Evolutionary conservation across 2,797 vertebrate genomes (phyloP).

Genomic region (Silurus lanzhouensis): DNA sequence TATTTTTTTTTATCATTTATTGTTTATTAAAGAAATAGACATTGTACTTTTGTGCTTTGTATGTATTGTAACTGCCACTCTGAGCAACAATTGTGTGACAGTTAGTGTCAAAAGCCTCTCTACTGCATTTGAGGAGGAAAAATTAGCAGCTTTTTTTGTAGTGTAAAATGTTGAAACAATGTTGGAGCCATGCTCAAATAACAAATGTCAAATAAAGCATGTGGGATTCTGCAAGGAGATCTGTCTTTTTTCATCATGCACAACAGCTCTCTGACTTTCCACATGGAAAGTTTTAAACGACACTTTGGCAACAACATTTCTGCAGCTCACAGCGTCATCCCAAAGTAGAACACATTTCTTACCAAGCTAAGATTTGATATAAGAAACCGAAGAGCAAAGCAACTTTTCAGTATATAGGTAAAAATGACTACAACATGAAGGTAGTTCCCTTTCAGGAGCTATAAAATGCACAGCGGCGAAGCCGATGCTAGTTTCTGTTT

Average conservation of each 20-base stretch:
- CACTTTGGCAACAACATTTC: not conserved
- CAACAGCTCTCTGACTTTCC: not conserved
- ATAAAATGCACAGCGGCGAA: not conserved
- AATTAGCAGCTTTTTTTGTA: conserved; percentile 4
- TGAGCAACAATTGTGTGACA: not conserved
- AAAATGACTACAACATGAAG: not conserved
- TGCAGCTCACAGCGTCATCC: not conserved
- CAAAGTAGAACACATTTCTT: not conserved
- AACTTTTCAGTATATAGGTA: not conserved
- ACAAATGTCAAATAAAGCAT: conserved; percentile 29
- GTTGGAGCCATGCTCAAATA: conserved; percentile 42
- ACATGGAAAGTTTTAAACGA: conserved; percentile 1
- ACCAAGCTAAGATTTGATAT: not conserved
- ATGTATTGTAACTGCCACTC: not conserved
- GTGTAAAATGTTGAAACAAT: conserved; percentile 30
- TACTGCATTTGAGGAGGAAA: not conserved
- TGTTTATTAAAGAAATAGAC: not conserved
- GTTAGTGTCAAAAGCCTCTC: conserved; percentile 19
- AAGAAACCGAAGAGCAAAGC: not conserved
- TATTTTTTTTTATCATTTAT: not conserved
- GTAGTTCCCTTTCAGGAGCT: not conserved
- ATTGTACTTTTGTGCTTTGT: conserved; percentile 12
- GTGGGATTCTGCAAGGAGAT: conserved; percentile 4
- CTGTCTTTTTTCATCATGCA: conserved; percentile 3
- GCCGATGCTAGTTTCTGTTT: not conserved